Evolutionary conservation across 1,140 invertebrate species (phyloP).

Genomic region (Contarinia nasturtii): DNA sequence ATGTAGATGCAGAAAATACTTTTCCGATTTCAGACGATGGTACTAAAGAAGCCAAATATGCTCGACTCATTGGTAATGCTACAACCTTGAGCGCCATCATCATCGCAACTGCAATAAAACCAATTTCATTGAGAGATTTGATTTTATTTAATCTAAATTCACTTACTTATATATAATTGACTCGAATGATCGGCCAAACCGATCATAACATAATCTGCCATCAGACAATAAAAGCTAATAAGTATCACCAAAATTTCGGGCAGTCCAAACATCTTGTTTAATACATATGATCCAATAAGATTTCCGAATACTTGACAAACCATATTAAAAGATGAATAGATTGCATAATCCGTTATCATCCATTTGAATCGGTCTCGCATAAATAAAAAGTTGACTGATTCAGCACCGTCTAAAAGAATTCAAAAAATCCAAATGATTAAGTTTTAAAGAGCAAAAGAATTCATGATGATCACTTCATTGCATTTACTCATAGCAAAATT

Average conservation of each 20-base stretch:
- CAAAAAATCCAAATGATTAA: background rate
- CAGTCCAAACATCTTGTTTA: conserved; percentile 21
- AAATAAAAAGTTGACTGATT: conserved; percentile 37
- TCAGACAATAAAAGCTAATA: conserved; percentile 22
- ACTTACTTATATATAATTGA: conserved; percentile 43
- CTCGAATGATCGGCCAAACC: conserved; percentile 33
- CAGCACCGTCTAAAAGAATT: conserved; percentile 23
- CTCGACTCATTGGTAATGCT: conserved; percentile 36
- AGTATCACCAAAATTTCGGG: conserved; percentile 24
- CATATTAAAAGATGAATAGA: conserved; percentile 27
- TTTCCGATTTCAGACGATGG: conserved; percentile 41
- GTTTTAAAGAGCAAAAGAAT: too few relatives aligned
- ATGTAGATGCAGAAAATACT: conserved; percentile 12
- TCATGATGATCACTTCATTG: too few relatives aligned
- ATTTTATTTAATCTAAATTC: background rate
- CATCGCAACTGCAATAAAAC: conserved; percentile 24
- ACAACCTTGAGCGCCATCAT: conserved; percentile 32
- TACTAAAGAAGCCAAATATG: conserved; percentile 42
- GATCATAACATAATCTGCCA: conserved; percentile 25
- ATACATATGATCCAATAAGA: conserved; percentile 26
- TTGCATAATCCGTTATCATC: conserved; percentile 36
- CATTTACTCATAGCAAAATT: conserved; percentile 28
- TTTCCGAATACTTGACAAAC: conserved; percentile 29
- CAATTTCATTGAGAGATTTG: background rate
- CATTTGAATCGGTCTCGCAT: conserved; percentile 42